These are phyloP conservation scores for Tetragonula clypearis DNA, from an alignment of 1,140 invertebrate species.

Conservation along the genomic window DNA sequence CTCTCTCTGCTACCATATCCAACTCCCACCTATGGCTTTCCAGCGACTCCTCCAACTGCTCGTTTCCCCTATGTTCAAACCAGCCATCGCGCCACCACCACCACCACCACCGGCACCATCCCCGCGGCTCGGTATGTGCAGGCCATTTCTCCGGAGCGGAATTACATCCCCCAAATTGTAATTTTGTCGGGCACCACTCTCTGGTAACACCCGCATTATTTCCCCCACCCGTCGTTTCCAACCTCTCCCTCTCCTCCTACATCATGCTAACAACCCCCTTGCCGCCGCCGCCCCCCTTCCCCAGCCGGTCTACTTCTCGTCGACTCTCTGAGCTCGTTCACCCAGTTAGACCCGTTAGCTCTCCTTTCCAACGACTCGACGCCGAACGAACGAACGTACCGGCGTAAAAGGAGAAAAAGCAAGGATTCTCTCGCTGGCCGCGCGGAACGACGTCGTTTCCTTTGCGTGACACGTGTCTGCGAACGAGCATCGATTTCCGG, in stretches of 20 bases:
- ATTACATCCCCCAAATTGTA: slow-evolving; percentile 81
- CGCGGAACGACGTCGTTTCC: slow-evolving; percentile 69
- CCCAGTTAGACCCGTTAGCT: background rate
- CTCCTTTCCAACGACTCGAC: background rate
- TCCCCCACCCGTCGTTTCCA: slow-evolving; percentile 47
- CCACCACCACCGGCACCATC: slow-evolving; percentile 37
- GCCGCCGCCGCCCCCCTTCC: background rate
- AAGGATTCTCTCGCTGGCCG: background rate
- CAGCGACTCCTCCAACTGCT: slow-evolving; percentile 27
- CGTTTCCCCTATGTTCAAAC: slow-evolving; percentile 21
- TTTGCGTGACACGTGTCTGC: slow-evolving; percentile 63
- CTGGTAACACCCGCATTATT: slow-evolving; percentile 74
- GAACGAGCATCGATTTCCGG: slow-evolving; percentile 61
- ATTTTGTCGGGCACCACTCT: slow-evolving; percentile 78
- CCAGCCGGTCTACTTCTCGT: background rate
- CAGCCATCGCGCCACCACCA: slow-evolving; percentile 35
- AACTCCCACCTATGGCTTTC: slow-evolving; percentile 35
- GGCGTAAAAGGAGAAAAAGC: too few relatives aligned
- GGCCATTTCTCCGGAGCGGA: slow-evolving; percentile 79
- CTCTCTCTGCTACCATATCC: background rate
- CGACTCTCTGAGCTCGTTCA: slow-evolving; percentile 7
- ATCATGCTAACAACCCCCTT: slow-evolving; percentile 2
- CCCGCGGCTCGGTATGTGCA: slow-evolving; percentile 75
- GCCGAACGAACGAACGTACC: background rate
- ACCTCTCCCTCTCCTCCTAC: background rate